Base-by-base conservation (phyloP, 37 sponge, comb jelly and placozoan species). In the Spongia lamella region DNA sequence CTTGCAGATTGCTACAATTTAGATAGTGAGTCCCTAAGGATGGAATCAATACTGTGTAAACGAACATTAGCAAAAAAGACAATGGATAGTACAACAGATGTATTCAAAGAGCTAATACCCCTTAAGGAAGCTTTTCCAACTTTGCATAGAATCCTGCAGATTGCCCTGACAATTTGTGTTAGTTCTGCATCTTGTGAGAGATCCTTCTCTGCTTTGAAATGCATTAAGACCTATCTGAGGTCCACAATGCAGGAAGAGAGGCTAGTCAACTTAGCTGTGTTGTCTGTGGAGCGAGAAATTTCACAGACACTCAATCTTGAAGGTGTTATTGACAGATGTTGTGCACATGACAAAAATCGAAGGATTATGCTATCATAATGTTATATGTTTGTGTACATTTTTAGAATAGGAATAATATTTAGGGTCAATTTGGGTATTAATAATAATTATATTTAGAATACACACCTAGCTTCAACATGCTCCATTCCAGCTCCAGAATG, bases 111-210 rank as follows among this genome's bases (percentile, higher is more conserved):
- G 39, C 38, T 73, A 22, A 16, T 47, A 21, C 77, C 65, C 0
- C 21, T 72, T 7, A 72, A 54, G 57, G 62, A 27, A 33, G 62
- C 30, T 25, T 61, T 24, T 26, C 26, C 62, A 61, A 61, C 62
- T 61, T 61, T 61, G 26, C 62, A 26, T 1, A 61, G 25, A 61
- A 29, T 31, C 33, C 1, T 61, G 17, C 62, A 61, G 62, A 61
- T 61, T 31, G 33, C 32, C 21, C 1, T 61, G 21, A 61, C 62
- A 61, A 61, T 61, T 1, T 72, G 58, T 72, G 73, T 70, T 25
- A 79, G 80, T 53, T 58, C 70, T 53, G 80, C 80, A 32, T 40
- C 53, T 21, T 79, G 79, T 79, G 70, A 79, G 78, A 51, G 79
- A 53, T 68, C 79, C 30, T 68, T 79, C 57, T 68, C 70, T 32